Base-by-base conservation (phyloP, 2,888 invertebrate genomes). In the Heliconius erato region DNA sequence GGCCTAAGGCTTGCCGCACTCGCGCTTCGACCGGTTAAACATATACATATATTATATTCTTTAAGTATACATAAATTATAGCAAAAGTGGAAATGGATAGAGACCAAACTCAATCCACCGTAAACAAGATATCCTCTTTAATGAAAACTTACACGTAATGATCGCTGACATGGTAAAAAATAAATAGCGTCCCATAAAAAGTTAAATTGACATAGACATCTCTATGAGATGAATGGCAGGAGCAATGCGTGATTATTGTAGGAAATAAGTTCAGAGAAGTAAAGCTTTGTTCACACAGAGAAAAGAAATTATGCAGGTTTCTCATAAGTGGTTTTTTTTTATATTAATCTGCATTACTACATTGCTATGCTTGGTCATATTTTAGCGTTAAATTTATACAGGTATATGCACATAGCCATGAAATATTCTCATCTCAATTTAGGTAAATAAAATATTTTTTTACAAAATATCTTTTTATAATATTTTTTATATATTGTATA, bases 131-230 rank as follows among this genome's bases (percentile, higher is more conserved):
- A 89, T 88, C 85, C 85, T 88, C 85, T 86, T 63, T 88, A 87
- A 89, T 90, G 88, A 88, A 88, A 82, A 87, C 85, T 85, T 86
- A 88, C 89, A 88, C 88, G 88, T 90, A 92, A 91, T 91, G 88
- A 91, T 91, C 88, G 88, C 85, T 90, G 88, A 40, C 77, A 81
- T 83, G 23, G 82, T 77, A 14, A 91, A 92, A 91, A 91, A 89
- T 87, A 77, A 88, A 90, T 89, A 88, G 87, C 88, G 87, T 87
- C 85, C 81, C 77, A 86, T 88, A 91, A 92, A 92, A 92, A 92
- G 88, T 86, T 86, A 90, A 90, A 89, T 88, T 89, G 85, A 90
- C 90, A 93, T 92, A 92, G 94, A 94, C 91, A 90, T 91, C 92
- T 92, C 91, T 92, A 84, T 83, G 79, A 82, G 74, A 88, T 89